Percentiles rank a stretch among this genome's conserved stretches.
These are phyloP conservation scores for Megaustenia siamemsis DNA, from an alignment of 2,888 invertebrate genomes.

Conservation along the genomic window DNA sequence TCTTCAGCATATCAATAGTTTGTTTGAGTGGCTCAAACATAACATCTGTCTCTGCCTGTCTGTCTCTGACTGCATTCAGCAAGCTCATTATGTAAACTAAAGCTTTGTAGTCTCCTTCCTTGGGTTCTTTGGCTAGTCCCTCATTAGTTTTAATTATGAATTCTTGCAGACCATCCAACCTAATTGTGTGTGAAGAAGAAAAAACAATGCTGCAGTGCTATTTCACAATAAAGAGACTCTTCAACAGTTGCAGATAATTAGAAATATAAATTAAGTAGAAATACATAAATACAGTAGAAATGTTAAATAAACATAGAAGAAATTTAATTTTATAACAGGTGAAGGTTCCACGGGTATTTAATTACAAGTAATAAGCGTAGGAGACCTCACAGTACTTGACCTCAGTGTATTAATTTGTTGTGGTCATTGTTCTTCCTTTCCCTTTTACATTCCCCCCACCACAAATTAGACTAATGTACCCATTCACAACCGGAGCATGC, in stretches of 20 bases:
- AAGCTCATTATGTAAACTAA: slow-evolving; percentile 95
- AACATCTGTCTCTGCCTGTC: slow-evolving; percentile 91
- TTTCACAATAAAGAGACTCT: too few species aligned
- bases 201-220: not conserved
- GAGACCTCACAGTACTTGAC: too few species aligned
- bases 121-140: slow-evolving; percentile 88
- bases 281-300: too few species aligned
- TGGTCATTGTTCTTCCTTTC: too few species aligned
- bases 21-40: slow-evolving; percentile 97
- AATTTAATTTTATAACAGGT: not conserved
- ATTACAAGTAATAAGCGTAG: not conserved
- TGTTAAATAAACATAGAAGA: not conserved
- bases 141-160: slow-evolving; percentile 95
- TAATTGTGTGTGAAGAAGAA: slow-evolving; percentile 78
- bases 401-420: too few species aligned
- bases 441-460: too few species aligned
- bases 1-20: slow-evolving; percentile 93
- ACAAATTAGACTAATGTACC: too few species aligned
- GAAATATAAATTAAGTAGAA: too few species aligned
- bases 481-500: too few species aligned
- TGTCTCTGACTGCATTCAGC: slow-evolving; percentile 93
- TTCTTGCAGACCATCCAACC: slow-evolving; percentile 89
- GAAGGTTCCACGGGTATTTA: not conserved
- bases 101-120: slow-evolving; percentile 93
- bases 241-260: too few species aligned